A percentile compares a stretch with the other conserved stretches of the same genome.
Conservation (phyloP, 2,113 vertebrate species). For the Tor tambroides region DNA sequence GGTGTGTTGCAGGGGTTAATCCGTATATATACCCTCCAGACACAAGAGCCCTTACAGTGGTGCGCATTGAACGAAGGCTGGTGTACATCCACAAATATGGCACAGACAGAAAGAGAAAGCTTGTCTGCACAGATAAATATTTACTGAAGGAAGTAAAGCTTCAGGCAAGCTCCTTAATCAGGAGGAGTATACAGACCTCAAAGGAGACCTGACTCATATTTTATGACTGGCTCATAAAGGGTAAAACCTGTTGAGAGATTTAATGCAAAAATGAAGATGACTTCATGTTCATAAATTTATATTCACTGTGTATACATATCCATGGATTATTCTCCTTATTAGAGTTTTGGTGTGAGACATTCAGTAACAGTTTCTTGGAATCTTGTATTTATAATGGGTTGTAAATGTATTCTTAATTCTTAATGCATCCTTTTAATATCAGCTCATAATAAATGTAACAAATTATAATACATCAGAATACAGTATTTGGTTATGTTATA, state of each 20-base stretch:
- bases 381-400: neutral
- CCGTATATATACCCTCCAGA: slow-evolving; percentile 74
- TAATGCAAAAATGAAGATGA: neutral
- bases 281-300: neutral
- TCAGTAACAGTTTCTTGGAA: neutral
- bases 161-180: slow-evolving; percentile 69
- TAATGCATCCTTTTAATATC: neutral
- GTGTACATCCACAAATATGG: slow-evolving; percentile 69
- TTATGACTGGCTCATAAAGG: neutral
- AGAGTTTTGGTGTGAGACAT: neutral
- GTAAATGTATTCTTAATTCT: neutral
- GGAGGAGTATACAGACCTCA: slow-evolving; percentile 64
- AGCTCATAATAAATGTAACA: neutral
- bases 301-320: neutral
- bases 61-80: slow-evolving; percentile 65
- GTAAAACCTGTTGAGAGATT: neutral
- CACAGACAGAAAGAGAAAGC: slow-evolving; percentile 77
- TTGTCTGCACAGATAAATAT: slow-evolving; percentile 80
- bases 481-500: neutral
- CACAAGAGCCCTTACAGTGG: slow-evolving; percentile 74
- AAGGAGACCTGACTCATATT: slow-evolving; percentile 48
- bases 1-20: slow-evolving; percentile 37
- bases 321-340: neutral
- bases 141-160: slow-evolving; percentile 74
- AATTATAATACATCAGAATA: neutral